Percentiles rank a stretch among this genome's conserved stretches.
Evolutionary conservation across 2,888 invertebrate genomes (phyloP).

Genomic region (Fragum fragum): DNA sequence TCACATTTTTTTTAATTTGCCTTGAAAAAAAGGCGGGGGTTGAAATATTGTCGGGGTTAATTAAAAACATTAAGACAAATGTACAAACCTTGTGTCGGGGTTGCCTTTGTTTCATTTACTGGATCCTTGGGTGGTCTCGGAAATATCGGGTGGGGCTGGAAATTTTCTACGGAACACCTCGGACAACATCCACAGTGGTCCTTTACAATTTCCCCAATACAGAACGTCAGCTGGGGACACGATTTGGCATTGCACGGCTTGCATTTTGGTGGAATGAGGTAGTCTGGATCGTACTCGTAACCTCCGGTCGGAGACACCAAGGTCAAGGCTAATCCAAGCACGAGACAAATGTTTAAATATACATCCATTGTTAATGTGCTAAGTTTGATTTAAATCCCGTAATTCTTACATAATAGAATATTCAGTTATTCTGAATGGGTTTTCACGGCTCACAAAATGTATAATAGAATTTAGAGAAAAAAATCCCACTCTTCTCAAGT

Average conservation of each 20-base stretch:
- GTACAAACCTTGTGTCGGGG: background rate
- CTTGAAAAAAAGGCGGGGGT: no score
- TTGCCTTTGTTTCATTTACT: background rate
- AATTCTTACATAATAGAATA: slow-evolving; percentile 7
- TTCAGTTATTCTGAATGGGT: background rate
- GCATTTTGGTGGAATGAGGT: slow-evolving; percentile 57
- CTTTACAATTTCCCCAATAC: slow-evolving; percentile 76
- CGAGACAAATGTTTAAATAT: slow-evolving; percentile 4
- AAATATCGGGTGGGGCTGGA: slow-evolving; percentile 67
- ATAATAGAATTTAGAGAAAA: background rate
- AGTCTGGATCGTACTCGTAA: slow-evolving; percentile 61
- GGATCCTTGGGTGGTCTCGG: background rate
- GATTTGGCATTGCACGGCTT: slow-evolving; percentile 49
- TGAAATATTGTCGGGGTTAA: no score
- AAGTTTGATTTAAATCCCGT: background rate
- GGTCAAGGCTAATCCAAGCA: slow-evolving; percentile 37
- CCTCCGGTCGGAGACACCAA: background rate
- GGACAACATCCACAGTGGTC: slow-evolving; percentile 81
- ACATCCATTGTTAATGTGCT: slow-evolving; percentile 11
- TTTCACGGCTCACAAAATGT: background rate
- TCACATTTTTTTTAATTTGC: no score
- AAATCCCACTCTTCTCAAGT: slow-evolving; percentile 12
- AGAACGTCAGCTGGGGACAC: slow-evolving; percentile 77
- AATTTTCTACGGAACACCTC: slow-evolving; percentile 77
- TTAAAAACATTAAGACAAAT: no score